Conservation (phyloP, 2,888 invertebrate species). For the Cylloceria caligata region DNA sequence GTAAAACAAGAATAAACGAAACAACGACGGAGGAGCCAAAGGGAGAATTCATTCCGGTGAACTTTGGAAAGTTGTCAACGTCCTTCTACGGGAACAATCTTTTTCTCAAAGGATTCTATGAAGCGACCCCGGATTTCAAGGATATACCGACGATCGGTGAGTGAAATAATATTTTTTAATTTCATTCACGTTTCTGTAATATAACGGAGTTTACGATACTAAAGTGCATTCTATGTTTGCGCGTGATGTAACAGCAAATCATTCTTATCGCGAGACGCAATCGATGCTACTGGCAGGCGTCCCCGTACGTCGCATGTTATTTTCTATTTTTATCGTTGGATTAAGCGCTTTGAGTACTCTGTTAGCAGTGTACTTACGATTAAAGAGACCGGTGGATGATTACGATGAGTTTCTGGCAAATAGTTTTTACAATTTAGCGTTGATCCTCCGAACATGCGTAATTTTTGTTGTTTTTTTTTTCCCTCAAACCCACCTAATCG, state of each 20-base stretch:
- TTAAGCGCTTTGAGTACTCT: neutral
- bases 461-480: neutral
- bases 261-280: conserved; percentile 43
- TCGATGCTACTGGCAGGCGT: conserved; percentile 31
- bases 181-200: neutral
- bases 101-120: neutral
- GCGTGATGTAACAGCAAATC: conserved; percentile 43
- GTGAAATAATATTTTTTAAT: conserved; percentile 25
- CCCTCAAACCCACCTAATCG: conserved; percentile 1
- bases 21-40: neutral
- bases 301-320: conserved; percentile 29
- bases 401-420: neutral
- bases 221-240: neutral
- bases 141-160: conserved; percentile 46
- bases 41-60: neutral
- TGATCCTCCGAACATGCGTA: neutral
- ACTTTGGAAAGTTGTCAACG: neutral
- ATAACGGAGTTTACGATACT: neutral
- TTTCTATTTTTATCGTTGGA: conserved; percentile 5
- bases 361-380: neutral
- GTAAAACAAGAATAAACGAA: conserved; percentile 26
- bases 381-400: neutral
- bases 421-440: neutral
- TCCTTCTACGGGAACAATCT: neutral
- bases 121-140: conserved; percentile 11